These are phyloP conservation scores for Onchidella celtica DNA, from an alignment of 2,888 invertebrate species.

Conservation along the genomic window DNA sequence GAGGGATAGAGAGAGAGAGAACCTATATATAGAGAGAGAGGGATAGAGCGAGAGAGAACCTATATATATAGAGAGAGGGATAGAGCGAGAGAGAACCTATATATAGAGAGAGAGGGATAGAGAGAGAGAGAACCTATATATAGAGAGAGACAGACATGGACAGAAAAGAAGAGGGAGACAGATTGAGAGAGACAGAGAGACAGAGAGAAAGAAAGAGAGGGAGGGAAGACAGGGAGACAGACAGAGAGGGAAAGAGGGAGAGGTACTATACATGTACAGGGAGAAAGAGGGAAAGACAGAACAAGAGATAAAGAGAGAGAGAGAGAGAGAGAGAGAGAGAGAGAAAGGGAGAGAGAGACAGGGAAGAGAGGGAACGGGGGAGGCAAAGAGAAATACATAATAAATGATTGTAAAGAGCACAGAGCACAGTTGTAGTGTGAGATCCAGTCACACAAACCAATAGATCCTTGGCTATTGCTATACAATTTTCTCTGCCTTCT, in stretches of 20 bases:
- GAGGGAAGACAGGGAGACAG: conserved; percentile 7
- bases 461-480: no score
- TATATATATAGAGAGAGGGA: background rate
- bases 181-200: background rate
- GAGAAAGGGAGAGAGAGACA: background rate
- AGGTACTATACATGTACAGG: background rate
- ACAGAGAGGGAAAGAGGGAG: conserved; percentile 8
- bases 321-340: conserved; percentile 1
- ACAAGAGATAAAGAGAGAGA: background rate
- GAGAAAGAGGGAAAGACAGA: background rate
- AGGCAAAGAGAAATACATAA: background rate
- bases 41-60: background rate
- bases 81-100: background rate
- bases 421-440: no score
- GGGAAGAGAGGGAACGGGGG: conserved; percentile 12
- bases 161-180: background rate
- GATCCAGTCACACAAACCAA: no score
- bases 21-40: no score
- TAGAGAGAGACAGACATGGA: background rate
- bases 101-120: background rate
- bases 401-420: no score
- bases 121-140: background rate
- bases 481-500: no score
- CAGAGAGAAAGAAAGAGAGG: background rate
- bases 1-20: no score